Evolutionary conservation across 2,888 invertebrate species (phyloP), one percentile per base, ranked within the genome.

Genomic region (Pristionchus arcanus): DNA sequence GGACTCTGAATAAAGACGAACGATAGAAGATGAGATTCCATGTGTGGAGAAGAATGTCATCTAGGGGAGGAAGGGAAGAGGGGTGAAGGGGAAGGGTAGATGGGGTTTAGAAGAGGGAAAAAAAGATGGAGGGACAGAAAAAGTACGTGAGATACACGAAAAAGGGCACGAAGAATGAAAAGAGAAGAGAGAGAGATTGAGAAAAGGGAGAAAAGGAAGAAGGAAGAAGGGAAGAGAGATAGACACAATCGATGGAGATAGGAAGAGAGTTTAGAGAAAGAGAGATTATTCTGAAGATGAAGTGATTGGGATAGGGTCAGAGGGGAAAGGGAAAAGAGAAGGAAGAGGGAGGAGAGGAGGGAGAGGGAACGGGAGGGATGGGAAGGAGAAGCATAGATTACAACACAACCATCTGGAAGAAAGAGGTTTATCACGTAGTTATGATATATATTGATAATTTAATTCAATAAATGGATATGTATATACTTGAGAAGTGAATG

Each of bases 1-100:
- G 84, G 59, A 85, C 28, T 85, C 84, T 85, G 84, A 85, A 85
- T 55, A 59, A 85, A 85, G 55, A 85, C 34, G 49, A 85, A 85
- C 25, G 84, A 85, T 55, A 34, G 59, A 68, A 42, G 68, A 49
- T 34, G 87, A 87, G 53, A 87, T 68, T 85, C 84, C 55, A 85
- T 59, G 16, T 34, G 49, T 19, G 31, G 59, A 31, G 84, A 85
- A n/a, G n/a, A 55, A 34, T 66, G 42, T 68, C 66, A 68, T 68
- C 49, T 37, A 49, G 42, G 28, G 49, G 42, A 68, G 16, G 66
- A 68, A 42, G 68, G 49, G 42, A 37, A 42, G 87, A 42, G 66
- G 53, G 85, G 37, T 21, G 85, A 86, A 63, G 53, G 49, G 28
- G 85, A 86, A 63, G 53, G 49, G 28, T 42, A n/a, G n/a, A 63